phyloP scores from a whole-genome alignment of 2,113 vertebrate genomes.

The Cyanoderma ruficeps region DNA sequence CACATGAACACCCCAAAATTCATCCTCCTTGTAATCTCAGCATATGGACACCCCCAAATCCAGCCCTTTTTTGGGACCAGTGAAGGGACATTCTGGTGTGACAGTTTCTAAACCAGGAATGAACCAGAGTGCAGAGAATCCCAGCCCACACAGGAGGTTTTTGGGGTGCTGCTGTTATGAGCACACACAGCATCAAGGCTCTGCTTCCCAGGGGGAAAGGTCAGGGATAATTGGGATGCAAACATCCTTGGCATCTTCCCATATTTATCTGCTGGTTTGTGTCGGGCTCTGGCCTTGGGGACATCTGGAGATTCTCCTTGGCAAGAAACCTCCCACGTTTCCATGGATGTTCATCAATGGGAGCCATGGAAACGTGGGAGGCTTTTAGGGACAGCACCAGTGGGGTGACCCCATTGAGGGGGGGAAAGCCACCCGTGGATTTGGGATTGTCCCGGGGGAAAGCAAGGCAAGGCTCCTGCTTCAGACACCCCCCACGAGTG shows the following conservation, averaged over 20 bases:
- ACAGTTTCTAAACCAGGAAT: rapidly evolving
- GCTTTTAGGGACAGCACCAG: neutral
- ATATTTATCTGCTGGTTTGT: conserved; percentile 23
- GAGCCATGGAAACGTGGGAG: rapidly evolving
- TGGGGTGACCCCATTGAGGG: neutral
- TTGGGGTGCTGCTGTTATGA: neutral
- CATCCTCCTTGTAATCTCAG: neutral
- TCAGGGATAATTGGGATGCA: neutral
- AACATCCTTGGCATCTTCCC: conserved; percentile 21
- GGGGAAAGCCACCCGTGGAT: rapidly evolving
- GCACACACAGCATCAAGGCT: neutral
- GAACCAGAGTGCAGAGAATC: neutral
- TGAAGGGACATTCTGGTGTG: rapidly evolving
- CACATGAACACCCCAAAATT: neutral
- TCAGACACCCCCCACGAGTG: neutral
- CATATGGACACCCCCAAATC: neutral
- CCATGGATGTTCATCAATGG: neutral
- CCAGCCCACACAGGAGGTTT: neutral
- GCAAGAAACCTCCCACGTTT: neutral
- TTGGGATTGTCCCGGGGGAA: neutral
- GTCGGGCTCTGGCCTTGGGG: neutral
- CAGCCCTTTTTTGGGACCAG: neutral
- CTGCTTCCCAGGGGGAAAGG: neutral
- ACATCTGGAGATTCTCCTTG: conserved; percentile 38
- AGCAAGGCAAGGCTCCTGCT: neutral